Conservation (phyloP, 2,797 vertebrate genomes). For the Salmo trutta region DNA sequence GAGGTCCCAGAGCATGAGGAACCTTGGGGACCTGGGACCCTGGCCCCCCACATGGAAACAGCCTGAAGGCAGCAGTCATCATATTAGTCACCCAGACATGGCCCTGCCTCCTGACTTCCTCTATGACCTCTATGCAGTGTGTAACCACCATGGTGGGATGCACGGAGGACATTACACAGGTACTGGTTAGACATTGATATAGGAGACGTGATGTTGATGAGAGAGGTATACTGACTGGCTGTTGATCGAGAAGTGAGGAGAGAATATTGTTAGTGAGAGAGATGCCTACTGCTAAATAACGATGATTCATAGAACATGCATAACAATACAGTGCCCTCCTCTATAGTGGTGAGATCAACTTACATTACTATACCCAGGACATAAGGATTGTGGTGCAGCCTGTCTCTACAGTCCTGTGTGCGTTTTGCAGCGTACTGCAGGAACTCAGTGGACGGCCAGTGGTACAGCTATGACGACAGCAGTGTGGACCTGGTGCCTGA, state of each 20-base stretch:
- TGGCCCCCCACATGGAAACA: conserved; percentile 80
- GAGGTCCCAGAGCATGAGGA: conserved; percentile 72
- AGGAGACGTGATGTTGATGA: neutral
- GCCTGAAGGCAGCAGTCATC: conserved; percentile 45
- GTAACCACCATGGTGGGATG: conserved; percentile 94
- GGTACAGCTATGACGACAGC: conserved; percentile 95
- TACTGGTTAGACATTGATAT: conserved; percentile 38
- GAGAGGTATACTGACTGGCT: neutral
- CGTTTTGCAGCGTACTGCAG: conserved; percentile 85
- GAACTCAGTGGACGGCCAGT: conserved; percentile 88
- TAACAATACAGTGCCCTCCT: neutral
- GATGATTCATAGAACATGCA: neutral
- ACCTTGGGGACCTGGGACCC: conserved; percentile 60
- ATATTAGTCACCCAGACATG: conserved; percentile 54
- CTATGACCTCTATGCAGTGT: conserved; percentile 92
- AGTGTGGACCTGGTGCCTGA: conserved; percentile 84
- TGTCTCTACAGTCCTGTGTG: neutral
- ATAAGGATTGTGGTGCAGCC: neutral
- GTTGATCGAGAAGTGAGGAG: neutral
- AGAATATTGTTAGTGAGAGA: neutral
- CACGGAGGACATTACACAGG: conserved; percentile 95
- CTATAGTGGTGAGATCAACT: no score
- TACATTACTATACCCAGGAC: no score
- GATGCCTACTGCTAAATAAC: neutral
- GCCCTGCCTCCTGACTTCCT: conserved; percentile 76